phyloP scores from a whole-genome alignment of 2,113 vertebrate genomes.

The Calyptomena viridis region DNA sequence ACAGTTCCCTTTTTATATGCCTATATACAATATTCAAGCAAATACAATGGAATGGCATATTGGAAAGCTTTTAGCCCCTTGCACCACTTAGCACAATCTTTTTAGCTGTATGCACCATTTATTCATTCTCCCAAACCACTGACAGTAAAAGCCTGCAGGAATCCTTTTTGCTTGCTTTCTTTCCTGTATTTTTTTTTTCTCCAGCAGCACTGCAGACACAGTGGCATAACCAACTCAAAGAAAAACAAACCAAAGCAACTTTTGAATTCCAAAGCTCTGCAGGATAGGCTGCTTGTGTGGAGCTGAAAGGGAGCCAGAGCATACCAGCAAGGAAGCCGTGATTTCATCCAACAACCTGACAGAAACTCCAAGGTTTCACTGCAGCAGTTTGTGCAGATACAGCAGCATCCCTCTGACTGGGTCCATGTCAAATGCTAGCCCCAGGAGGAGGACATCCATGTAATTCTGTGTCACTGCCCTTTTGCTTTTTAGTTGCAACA shows the following conservation, averaged over 20 bases:
- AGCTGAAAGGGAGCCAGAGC: slow-evolving; percentile 61
- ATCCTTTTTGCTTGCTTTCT: neutral
- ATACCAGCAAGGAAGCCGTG: neutral
- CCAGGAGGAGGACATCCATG: neutral
- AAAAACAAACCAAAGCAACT: neutral
- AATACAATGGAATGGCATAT: neutral
- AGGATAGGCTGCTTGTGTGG: neutral
- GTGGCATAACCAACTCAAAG: neutral
- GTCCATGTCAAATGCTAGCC: neutral
- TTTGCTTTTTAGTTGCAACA: neutral
- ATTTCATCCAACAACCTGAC: slow-evolving; percentile 14
- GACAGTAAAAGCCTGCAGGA: neutral
- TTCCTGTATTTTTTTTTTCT: neutral
- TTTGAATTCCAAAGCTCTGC: neutral
- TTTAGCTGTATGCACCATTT: slow-evolving; percentile 32
- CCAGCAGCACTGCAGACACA: neutral
- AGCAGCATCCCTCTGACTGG: neutral
- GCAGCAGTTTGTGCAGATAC: slow-evolving; percentile 30
- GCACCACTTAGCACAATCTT: neutral
- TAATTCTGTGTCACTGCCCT: neutral
- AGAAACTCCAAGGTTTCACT: neutral
- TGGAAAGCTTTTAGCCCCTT: slow-evolving; percentile 22
- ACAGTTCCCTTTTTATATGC: neutral
- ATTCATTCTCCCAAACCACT: neutral
- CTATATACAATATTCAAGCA: neutral